Evolutionary conservation across 2,797 vertebrate species (phyloP).

Genomic region (Varecia variegata): DNA sequence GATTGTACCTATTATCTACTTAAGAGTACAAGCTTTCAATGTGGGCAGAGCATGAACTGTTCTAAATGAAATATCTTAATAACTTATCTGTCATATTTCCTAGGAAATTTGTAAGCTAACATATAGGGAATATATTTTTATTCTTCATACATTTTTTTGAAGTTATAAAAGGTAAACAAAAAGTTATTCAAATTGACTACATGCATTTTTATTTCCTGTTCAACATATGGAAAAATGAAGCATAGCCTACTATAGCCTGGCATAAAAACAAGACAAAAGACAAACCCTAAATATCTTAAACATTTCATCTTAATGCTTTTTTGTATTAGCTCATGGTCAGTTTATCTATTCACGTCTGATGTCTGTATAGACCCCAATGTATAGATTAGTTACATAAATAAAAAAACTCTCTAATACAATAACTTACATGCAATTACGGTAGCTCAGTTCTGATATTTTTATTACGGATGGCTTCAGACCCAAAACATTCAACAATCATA

Average conservation of each 20-base stretch:
- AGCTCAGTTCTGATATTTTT: conserved; percentile 6
- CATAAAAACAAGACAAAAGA: neutral
- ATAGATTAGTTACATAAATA: neutral
- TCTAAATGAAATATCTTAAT: neutral
- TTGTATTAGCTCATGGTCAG: neutral
- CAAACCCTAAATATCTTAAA: neutral
- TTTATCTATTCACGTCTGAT: neutral
- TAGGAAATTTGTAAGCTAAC: neutral
- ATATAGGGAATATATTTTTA: neutral
- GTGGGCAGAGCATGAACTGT: neutral
- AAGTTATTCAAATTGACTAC: neutral
- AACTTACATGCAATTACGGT: neutral
- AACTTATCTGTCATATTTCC: neutral
- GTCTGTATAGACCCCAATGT: neutral
- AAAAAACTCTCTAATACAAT: neutral
- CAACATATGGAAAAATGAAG: neutral
- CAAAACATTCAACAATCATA: neutral
- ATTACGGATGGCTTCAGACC: neutral
- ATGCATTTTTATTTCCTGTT: neutral
- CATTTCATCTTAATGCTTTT: neutral
- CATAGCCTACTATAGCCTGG: neutral
- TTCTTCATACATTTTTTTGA: neutral
- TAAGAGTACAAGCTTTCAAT: neutral
- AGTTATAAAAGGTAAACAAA: conserved; percentile 8
- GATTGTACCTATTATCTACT: neutral